Percentiles rank a stretch among this genome's conserved stretches.
These are phyloP conservation scores for Periophthalmus modestus DNA, from an alignment of 2,113 vertebrate genomes.

Conservation along the genomic window DNA sequence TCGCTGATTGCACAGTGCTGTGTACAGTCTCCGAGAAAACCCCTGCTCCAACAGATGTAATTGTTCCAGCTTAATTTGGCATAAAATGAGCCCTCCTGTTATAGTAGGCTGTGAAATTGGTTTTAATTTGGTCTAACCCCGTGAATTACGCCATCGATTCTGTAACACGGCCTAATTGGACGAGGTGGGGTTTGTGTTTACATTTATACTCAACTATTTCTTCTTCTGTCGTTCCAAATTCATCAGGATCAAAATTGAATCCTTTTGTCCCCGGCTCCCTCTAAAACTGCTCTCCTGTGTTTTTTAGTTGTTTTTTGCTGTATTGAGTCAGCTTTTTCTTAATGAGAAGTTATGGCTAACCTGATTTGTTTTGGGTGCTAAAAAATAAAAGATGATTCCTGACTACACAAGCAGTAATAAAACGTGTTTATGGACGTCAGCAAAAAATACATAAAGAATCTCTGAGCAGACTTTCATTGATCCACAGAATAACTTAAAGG, in stretches of 20 bases:
- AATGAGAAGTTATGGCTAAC: neutral
- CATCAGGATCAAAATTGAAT: neutral
- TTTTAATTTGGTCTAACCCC: conserved; percentile 56
- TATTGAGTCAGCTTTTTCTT: neutral
- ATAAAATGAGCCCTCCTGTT: conserved; percentile 57
- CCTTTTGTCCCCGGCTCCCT: neutral
- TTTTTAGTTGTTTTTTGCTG: neutral
- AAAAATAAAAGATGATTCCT: neutral
- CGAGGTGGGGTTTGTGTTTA: neutral
- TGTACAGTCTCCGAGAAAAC: conserved; percentile 19
- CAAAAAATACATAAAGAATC: neutral
- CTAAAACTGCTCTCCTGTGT: neutral
- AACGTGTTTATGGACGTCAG: neutral
- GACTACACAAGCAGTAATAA: neutral
- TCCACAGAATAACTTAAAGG: neutral
- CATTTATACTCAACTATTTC: neutral
- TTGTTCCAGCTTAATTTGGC: conserved; percentile 56
- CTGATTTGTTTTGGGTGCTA: neutral
- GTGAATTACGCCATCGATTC: conserved; percentile 12
- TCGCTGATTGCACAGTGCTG: conserved; percentile 22
- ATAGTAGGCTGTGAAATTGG: conserved; percentile 61
- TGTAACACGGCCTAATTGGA: conserved; percentile 15
- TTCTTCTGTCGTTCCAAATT: neutral
- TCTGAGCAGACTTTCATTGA: neutral
- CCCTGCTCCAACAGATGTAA: conserved; percentile 41